Base-by-base conservation (phyloP, 1,140 invertebrate species). In the Tetramorium parvispinum region DNA sequence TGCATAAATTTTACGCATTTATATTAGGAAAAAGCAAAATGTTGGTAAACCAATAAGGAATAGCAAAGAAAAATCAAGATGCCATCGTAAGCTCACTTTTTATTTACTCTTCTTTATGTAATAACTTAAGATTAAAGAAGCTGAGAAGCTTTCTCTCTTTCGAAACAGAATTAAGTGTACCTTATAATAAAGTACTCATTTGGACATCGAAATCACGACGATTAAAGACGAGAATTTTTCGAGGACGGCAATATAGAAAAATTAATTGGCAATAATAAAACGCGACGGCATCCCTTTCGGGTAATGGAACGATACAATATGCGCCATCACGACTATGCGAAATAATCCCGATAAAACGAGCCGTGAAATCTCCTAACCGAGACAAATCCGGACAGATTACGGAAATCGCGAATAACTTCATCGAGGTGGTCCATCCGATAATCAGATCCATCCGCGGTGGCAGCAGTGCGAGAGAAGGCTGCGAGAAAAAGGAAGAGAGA, bases 371-470 rank as follows among this genome's bases (percentile, higher is more conserved):
- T 85, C 51, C 59, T 76, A 76, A 78, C 75, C 83, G 83, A 85
- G 83, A 85, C 71, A 85, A 85, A 77, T 79, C 75, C 79, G 68
- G 68, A 55, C 79, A 83, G 79, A 83, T 85, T 77, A 85, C 75
- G 71, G 83, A 85, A 85, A 85, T 77, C 83, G 83, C 83, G 76
- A 86, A 85, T 85, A 85, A 85, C 82, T 85, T 85, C 82, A 57
- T 59, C 51, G 57, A 46, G 18, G 49, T 55, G 70, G 77, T 71
- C 65, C 86, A 76, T 87, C 61, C 53, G 53, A 70, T 57, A 59
- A 88, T 66, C 51, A 59, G 70, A 46, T 82, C 65, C 46, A 40
- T 82, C 37, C 24, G 71, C 65, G 57, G 68, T 43, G 21, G 49
- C 46, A 59, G 76, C 40, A 37, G 43, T n/a, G 43, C 76, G 46